Evolutionary conservation across 2,797 vertebrate species (phyloP), one percentile per base, ranked within the genome.

Genomic region (Geotrypetes seraphini): DNA sequence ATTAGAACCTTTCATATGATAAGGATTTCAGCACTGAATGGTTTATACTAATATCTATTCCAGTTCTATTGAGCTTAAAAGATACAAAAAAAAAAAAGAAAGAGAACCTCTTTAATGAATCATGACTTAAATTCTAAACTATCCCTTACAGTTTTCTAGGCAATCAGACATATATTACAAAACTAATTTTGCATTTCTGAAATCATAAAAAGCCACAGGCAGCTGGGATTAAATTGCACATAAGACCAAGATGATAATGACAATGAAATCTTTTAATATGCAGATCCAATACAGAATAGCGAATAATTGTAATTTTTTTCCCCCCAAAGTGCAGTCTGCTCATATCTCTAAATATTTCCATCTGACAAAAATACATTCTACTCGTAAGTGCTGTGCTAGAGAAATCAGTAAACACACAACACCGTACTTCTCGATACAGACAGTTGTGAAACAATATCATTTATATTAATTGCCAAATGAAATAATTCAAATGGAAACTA

Each of bases 231-330:
- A 47, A 45, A 56, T 40, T 61, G 22, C 30, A 53, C 26, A 50
- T 44, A 50, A 57, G 18, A 40, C 7, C 10, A 15, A 23, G 49
- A 42, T 51, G 28, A 19, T 35, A 41, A 45, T 36, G 53, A 55
- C 50, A 56, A 49, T 52, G 39, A 47, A 60, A 43, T 34, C 28
- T 53, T 19, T 50, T 66, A 54, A 56, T 39, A 63, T 54, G 39
- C 23, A 48, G 29, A 46, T 40, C 45, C 25, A 19, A 44, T 53
- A 44, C 47, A 40, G 33, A 64, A 54, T 6, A 30, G 18, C 12
- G 46, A 42, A 44, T 36, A 25, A 18, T 21, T 36, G 39, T 26
- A 20, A 16, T 34, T 16, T 47, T 25, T 51, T n/a, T n/a, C n/a
- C n/a, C n/a, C n/a, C n/a, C n/a, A n/a, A n/a, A n/a, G n/a, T n/a